Conservation (phyloP, 2,113 vertebrate genomes). For the Hoplias malabaricus region DNA sequence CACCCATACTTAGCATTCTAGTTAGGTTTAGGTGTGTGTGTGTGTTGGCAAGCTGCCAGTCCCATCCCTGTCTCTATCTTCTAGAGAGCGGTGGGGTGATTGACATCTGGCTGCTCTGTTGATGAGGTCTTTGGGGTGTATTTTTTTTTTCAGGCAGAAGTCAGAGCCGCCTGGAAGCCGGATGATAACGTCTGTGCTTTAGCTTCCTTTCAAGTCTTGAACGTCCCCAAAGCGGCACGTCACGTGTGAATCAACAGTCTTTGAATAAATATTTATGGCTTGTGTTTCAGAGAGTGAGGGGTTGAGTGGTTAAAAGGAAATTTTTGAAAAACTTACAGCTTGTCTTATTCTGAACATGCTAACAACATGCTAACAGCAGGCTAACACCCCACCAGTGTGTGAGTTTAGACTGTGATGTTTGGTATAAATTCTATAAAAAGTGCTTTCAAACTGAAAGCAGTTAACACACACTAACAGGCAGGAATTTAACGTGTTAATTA, state of each 20-base stretch:
- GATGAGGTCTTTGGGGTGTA: not conserved
- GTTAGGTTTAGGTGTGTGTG: not conserved
- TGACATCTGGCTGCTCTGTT: constrained; percentile 26
- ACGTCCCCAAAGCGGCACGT: not conserved
- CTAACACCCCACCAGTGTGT: too few relatives aligned
- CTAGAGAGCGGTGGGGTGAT: constrained; percentile 4
- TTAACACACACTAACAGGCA: too few relatives aligned
- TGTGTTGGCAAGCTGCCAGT: not conserved
- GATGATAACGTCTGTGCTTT: constrained; percentile 16
- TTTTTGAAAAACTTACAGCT: too few relatives aligned
- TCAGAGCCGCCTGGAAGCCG: not conserved
- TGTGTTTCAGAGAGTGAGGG: not conserved
- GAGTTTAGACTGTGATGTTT: too few relatives aligned
- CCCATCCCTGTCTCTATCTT: constrained; percentile 1
- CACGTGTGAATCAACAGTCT: not conserved
- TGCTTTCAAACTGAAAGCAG: too few relatives aligned
- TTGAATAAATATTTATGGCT: not conserved
- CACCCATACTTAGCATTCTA: not conserved
- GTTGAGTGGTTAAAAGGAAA: not conserved
- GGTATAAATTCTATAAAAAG: too few relatives aligned
- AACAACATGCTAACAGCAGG: too few relatives aligned
- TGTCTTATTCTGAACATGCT: too few relatives aligned
- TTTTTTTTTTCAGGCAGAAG: not conserved
- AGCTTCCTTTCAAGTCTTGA: constrained; percentile 13
- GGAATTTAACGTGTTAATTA: too few relatives aligned